phyloP scores from a whole-genome alignment of 2,888 invertebrate species.

The Zele albiditarsus region DNA sequence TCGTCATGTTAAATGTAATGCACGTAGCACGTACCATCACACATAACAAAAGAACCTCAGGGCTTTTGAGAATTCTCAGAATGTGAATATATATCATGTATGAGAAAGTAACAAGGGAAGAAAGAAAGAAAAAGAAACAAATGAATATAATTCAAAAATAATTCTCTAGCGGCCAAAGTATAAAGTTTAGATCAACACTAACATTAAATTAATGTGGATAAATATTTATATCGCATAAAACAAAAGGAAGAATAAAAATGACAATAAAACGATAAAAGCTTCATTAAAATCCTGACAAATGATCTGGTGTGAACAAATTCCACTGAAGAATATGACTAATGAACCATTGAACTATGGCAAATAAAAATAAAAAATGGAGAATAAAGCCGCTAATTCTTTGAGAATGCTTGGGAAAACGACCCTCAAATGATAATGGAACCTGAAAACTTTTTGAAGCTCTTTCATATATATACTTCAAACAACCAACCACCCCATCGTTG shows the following conservation, averaged over 20 bases:
- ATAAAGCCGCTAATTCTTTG: not conserved
- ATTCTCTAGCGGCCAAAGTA: not conserved
- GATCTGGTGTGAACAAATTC: not conserved
- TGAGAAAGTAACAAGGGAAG: not conserved
- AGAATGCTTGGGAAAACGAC: not conserved
- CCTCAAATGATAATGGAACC: not conserved
- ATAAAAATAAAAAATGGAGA: not conserved
- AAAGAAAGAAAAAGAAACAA: not conserved
- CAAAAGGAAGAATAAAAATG: not conserved
- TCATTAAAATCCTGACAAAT: not conserved
- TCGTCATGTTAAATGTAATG: constrained; percentile 22
- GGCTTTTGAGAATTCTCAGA: constrained; percentile 3
- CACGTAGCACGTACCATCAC: not conserved
- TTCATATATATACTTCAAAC: not conserved
- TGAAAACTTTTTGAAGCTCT: not conserved
- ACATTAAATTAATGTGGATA: constrained; percentile 22
- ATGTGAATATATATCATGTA: not conserved
- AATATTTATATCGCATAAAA: not conserved
- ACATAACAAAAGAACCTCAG: not conserved
- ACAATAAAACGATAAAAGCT: not conserved
- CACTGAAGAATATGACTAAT: not conserved
- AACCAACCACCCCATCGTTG: not conserved
- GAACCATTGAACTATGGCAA: not conserved
- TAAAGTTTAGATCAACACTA: not conserved
- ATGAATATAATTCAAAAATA: not conserved